Evolutionary conservation across 2,888 invertebrate genomes (phyloP).

Genomic region (Caenorhabditis virilis): DNA sequence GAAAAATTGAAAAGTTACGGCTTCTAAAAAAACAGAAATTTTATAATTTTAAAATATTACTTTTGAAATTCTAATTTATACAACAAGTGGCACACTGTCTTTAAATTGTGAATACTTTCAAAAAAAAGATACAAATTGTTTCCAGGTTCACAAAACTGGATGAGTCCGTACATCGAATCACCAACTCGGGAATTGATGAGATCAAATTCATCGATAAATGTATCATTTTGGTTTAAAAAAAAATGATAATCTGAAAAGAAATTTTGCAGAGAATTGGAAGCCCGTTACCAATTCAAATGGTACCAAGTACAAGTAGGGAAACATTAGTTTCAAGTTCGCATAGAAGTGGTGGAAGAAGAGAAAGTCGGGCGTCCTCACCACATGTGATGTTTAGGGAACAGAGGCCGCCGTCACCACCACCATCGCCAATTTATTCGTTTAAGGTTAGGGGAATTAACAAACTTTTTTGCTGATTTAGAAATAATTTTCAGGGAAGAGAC

Average conservation of each 20-base stretch:
- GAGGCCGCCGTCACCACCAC: conserved; percentile 32
- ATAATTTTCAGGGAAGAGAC: conserved; percentile 29
- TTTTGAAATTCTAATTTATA: too few relatives aligned
- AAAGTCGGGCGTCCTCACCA: not conserved
- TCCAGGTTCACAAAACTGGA: conserved; percentile 18
- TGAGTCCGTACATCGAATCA: conserved; percentile 21
- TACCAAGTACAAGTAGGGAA: conserved; percentile 46
- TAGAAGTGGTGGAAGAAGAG: not conserved
- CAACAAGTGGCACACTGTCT: too few relatives aligned
- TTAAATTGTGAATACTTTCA: too few relatives aligned
- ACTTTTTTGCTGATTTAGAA: too few relatives aligned
- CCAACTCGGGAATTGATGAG: conserved; percentile 19
- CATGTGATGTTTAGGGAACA: not conserved
- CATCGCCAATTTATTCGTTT: conserved; percentile 35
- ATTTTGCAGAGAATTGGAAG: conserved; percentile 7
- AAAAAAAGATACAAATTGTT: too few relatives aligned
- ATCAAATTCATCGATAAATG: conserved; percentile 30
- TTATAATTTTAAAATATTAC: too few relatives aligned
- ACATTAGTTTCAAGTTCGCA: conserved; percentile 17
- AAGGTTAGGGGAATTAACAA: conserved; percentile 13
- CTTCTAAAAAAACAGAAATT: too few relatives aligned
- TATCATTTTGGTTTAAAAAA: not conserved
- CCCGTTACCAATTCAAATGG: conserved; percentile 42
- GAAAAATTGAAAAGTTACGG: too few relatives aligned
- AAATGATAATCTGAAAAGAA: not conserved